Evolutionary conservation across 2,888 invertebrate species (phyloP).

Genomic region (Harpagoxenus sublaevis): DNA sequence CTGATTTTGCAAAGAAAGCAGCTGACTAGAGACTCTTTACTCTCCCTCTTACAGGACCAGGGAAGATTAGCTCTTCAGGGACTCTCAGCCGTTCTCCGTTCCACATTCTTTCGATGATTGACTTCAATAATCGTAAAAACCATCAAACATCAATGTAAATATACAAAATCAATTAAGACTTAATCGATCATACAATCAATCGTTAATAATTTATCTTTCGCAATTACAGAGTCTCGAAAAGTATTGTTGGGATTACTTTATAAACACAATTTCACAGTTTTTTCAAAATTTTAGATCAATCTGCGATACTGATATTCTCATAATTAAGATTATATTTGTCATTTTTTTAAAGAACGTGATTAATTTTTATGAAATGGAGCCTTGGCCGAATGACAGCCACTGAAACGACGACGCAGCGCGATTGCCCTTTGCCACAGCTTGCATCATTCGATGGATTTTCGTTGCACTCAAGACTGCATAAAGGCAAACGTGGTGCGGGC

Average conservation of each 20-base stretch:
- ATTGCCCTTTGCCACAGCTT: slow-evolving; percentile 61
- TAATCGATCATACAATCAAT: background rate
- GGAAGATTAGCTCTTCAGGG: slow-evolving; percentile 71
- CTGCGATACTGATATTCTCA: background rate
- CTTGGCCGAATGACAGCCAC: slow-evolving; percentile 82
- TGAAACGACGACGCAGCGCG: slow-evolving; percentile 66
- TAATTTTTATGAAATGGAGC: slow-evolving; percentile 23
- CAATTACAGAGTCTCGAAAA: background rate
- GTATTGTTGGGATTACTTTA: background rate
- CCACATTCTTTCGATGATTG: background rate
- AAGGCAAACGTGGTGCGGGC: slow-evolving; percentile 70
- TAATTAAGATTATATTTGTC: background rate
- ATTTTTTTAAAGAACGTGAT: background rate
- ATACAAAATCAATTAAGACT: background rate
- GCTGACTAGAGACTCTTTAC: slow-evolving; percentile 82
- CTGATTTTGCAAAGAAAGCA: slow-evolving; percentile 84
- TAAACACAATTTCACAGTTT: background rate
- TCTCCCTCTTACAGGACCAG: slow-evolving; percentile 64
- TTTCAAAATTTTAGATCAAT: background rate
- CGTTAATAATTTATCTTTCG: background rate
- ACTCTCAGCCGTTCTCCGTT: slow-evolving; percentile 62
- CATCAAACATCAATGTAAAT: background rate
- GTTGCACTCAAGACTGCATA: slow-evolving; percentile 72
- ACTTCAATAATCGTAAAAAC: background rate
- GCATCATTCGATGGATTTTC: slow-evolving; percentile 54